Percentiles rank a stretch among this genome's conserved stretches.
Conservation (phyloP, 2,888 invertebrate genomes). For the Eristalis tenax region DNA sequence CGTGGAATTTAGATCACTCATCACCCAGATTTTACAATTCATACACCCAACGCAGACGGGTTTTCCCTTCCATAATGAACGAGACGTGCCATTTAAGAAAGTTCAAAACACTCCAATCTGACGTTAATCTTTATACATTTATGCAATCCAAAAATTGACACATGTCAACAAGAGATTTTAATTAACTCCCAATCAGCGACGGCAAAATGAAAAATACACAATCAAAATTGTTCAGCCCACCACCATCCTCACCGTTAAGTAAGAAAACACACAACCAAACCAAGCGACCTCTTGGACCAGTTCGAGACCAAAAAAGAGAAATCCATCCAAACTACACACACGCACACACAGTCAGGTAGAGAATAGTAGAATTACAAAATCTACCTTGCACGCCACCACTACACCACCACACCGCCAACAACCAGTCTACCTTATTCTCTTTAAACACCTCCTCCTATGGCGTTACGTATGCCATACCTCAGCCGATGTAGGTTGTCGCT, state of each 20-base stretch:
- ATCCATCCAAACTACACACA: neutral
- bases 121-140: neutral
- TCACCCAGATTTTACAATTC: neutral
- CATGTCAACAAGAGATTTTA: slow-evolving; percentile 1
- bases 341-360: neutral
- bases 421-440: slow-evolving; percentile 43
- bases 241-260: neutral
- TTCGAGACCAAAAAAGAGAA: neutral
- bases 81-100: neutral
- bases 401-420: neutral
- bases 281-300: neutral
- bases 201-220: slow-evolving; percentile 40
- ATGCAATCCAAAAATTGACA: neutral
- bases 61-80: neutral
- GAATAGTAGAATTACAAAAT: neutral
- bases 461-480: neutral
- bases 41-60: neutral
- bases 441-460: slow-evolving; percentile 53
- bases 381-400: slow-evolving; percentile 13
- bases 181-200: slow-evolving; percentile 25
- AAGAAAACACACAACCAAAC: neutral
- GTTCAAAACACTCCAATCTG: neutral
- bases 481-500: slow-evolving; percentile 6
- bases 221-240: slow-evolving; percentile 8
- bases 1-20: neutral